Evolutionary conservation across 2,888 invertebrate species (phyloP).

Genomic region (Eupithecia centaureata): DNA sequence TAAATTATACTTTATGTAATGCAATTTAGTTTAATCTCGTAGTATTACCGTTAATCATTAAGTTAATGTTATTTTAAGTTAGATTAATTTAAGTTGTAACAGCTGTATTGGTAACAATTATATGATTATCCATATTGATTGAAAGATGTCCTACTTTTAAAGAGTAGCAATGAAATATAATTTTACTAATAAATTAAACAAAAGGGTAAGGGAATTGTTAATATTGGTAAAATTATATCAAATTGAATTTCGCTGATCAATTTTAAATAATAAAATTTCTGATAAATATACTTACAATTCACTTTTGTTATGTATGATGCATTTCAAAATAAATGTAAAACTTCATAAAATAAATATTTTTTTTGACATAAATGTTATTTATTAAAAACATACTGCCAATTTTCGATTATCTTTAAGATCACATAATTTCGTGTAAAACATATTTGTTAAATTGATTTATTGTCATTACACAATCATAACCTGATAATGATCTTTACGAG

Average conservation of each 20-base stretch:
- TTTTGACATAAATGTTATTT: not conserved
- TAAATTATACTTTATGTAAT: slow-evolving; percentile 47
- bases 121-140: not conserved
- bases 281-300: not conserved
- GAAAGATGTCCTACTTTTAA: not conserved
- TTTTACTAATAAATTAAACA: not conserved
- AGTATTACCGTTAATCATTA: slow-evolving; percentile 50
- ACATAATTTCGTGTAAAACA: slow-evolving; percentile 10
- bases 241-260: too few relatives aligned
- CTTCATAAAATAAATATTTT: not conserved
- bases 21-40: slow-evolving; percentile 77
- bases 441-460: slow-evolving; percentile 3
- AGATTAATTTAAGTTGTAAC: not conserved
- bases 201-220: not conserved
- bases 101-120: not conserved
- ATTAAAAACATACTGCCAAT: slow-evolving; percentile 61
- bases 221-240: too few relatives aligned
- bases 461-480: too few relatives aligned
- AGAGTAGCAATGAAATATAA: not conserved
- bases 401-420: slow-evolving; percentile 47
- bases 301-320: not conserved
- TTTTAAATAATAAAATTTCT: not conserved
- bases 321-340: not conserved
- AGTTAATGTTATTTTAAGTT: slow-evolving; percentile 9
- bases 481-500: too few relatives aligned